Base-by-base conservation (phyloP, 1,140 invertebrate genomes). In the Drosophila pruinosa region DNA sequence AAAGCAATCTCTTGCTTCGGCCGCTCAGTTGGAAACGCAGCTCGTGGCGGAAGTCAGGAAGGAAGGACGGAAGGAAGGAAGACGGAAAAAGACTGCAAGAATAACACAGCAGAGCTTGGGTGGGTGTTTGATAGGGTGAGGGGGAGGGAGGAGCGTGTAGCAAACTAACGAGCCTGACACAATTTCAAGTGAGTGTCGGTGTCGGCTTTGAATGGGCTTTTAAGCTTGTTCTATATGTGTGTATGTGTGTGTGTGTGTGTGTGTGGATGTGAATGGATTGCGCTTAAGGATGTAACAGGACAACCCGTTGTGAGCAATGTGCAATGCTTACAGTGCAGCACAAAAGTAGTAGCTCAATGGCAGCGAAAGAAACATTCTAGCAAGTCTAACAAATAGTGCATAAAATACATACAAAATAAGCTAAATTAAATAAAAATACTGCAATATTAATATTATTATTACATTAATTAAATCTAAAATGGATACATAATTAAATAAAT, bases 151-250 rank as follows among this genome's bases (percentile, higher is more conserved):
- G 12, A 2, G 12, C n/a, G 28, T 21, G 24, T 19, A 63, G 34
- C 62, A 26, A 72, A 72, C 62, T 72, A 67, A 65, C 45, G 47
- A 65, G 69, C 26, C 69, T 72, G 69, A 72, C 62, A 72, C 69
- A 72, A 59, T 53, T 72, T 58, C 54, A 58, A 67, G 19, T 28
- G 53, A 67, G 61, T 52, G 43, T 58, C 52, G 53, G 26, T 12
- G n/a, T 14, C 14, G 14, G 38, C 17, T 54, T 56, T 58, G 41
- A 58, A 45, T 45, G 54, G 39, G 39, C 54, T 26, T 43, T 26
- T 45, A 10, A 21, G 22, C 2, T 43, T 14, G 2, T 2, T 26
- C n/a, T 24, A 0, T 21, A 4, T 8, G n/a, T 53, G 8, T 22
- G 2, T 31, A 3, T 58, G 28, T 28, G 8, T 36, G 14, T 26